Evolutionary conservation across 2,888 invertebrate genomes (phyloP).

Genomic region (Ophonus ardosiacus): DNA sequence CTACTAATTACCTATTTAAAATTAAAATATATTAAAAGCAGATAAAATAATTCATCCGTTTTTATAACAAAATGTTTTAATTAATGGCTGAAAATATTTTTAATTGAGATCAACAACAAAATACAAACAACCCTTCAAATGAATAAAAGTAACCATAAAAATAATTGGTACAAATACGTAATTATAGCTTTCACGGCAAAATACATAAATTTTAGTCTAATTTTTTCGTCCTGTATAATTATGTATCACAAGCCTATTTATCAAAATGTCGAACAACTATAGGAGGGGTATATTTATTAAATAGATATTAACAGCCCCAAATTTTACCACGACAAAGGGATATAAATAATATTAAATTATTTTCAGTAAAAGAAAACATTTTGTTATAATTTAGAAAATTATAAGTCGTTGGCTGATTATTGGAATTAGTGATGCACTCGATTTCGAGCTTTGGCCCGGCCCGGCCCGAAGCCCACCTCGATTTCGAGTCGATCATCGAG

Average conservation of each 20-base stretch:
- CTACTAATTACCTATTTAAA: background rate
- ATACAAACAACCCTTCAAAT: background rate
- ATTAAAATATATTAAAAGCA: background rate
- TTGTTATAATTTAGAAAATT: too few species aligned
- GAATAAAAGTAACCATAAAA: background rate
- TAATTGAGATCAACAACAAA: background rate
- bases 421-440: too few species aligned
- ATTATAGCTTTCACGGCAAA: background rate
- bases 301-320: background rate
- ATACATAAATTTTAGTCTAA: background rate
- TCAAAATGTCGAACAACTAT: background rate
- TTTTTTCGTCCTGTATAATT: background rate
- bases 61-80: background rate
- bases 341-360: background rate
- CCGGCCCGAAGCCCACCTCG: too few species aligned
- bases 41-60: background rate
- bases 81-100: background rate
- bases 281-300: background rate
- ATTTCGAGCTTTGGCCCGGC: too few species aligned
- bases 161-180: slow-evolving; percentile 8
- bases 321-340: background rate
- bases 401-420: too few species aligned
- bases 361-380: background rate
- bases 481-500: too few species aligned
- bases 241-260: background rate